Evolutionary conservation across 23 tunicate species (phyloP), one percentile per base, ranked within the genome.

Genomic region (Trididemnum nubilum): DNA sequence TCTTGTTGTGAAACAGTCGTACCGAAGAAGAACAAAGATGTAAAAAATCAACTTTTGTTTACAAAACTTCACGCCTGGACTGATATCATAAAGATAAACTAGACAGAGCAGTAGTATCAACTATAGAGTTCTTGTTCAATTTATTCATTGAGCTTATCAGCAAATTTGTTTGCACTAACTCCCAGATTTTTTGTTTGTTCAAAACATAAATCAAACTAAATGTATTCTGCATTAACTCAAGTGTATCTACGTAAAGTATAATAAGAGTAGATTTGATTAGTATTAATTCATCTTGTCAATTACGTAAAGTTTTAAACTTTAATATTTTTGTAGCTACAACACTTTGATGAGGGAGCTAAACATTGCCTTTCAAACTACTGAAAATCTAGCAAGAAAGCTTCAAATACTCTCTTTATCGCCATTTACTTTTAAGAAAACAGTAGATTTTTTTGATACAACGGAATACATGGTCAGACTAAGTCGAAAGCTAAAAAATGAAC

Each of bases 381-480:
- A 24, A 63, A 4, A 63, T 15, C 25, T 4, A 63, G 69, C 19
- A 23, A 24, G 69, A 23, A 4, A 63, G 27, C 69, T 63, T 63
- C 69, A 63, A 63, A 63, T 63, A 15, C 27, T 63, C 23, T 15
- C 24, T 23, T 63, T 63, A 63, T 63, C 27, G 28, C 27, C n/a
- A 61, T 61, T 61, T 61, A 25, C 29, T 25, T 21, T 61, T 21
- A n/a, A 61, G 29, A 26, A 61, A 61, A 61, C 67, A 61, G 29
- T 21, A 25, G 67, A 61, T 33, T 67, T 32, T 67, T 67, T 67
- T 67, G 38, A 67, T 67, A 24, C 74, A 67, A 67, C 74, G 25
- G 18, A 67, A 12, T 67, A 67, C 18, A 33, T 67, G 74, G 38
- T 67, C 29, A 61, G 38, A 33, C 18, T 32, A 67, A 67, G 74